Base-by-base conservation (phyloP, 2,797 vertebrate genomes). In the Lutjanus argentimaculatus region DNA sequence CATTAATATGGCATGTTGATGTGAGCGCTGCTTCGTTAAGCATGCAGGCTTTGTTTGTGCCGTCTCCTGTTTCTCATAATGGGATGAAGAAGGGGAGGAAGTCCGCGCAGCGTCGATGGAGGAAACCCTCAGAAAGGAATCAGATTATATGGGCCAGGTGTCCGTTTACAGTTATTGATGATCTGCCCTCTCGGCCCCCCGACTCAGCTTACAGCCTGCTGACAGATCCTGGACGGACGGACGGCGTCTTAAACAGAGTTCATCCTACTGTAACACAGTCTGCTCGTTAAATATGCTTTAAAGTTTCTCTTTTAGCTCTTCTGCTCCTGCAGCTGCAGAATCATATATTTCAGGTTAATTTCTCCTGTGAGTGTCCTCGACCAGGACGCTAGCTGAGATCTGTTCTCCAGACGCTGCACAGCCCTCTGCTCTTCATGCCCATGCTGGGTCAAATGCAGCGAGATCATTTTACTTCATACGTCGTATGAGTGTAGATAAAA, bases 1-100 rank as follows among this genome's bases (percentile, higher is more conserved):
- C 80, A 78, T 85, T 69, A 81, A 82, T 43, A 25, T 9, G 55
- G n/a, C 59, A 19, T 11, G 69, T 66, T 36, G 72, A 57, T 25
- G 77, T 22, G 72, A 76, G 81, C 72, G 46, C 8, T 43, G 70
- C 72, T 51, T 82, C 84, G 69, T 89, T 72, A 70, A 48, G 57
- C 58, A 86, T 86, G 63, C 80, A 62, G 80, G 21, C 63, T 55
- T 83, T 76, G 84, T 87, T 70, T 55, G 21, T 13, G 53, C 51
- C 0, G 76, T 89, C 83, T 90, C 86, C 71, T 40, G 82, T 91
- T 92, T 91, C 87, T 80, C 55, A 62, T 86, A 67, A 86, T 73
- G 81, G 72, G 56, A 85, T 61, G 73, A 78, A 72, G 77, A 67
- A 19, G 48, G 69, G 55, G 75, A 66, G 79, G 85, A 83, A 76